Evolutionary conservation across 2,888 invertebrate genomes (phyloP).

Genomic region (Linnaemya tessellans): DNA sequence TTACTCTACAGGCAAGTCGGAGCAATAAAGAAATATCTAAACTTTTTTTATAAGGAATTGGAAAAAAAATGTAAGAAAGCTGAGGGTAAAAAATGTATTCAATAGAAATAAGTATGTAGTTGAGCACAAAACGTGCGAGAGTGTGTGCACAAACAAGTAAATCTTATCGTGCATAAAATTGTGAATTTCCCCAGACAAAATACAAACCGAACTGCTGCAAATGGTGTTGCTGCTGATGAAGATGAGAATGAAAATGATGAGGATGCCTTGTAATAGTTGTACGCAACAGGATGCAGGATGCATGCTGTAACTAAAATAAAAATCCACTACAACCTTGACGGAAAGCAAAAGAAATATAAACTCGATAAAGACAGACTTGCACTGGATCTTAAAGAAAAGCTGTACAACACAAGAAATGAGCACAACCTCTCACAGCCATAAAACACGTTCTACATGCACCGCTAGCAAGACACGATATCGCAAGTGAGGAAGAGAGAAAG

Average conservation of each 20-base stretch:
- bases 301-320: slow-evolving; percentile 45
- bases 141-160: slow-evolving; percentile 77
- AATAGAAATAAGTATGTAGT: slow-evolving; percentile 50
- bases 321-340: slow-evolving; percentile 64
- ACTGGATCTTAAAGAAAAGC: slow-evolving; percentile 53
- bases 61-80: not conserved
- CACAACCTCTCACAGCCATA: slow-evolving; percentile 39
- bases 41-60: not conserved
- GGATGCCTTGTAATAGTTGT: slow-evolving; percentile 42
- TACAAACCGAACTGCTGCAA: slow-evolving; percentile 58
- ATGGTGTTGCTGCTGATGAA: slow-evolving; percentile 56
- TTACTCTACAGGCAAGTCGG: not conserved
- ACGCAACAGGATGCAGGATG: slow-evolving; percentile 67
- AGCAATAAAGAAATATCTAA: slow-evolving; percentile 15
- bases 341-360: slow-evolving; percentile 52
- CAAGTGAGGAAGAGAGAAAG: slow-evolving; percentile 9
- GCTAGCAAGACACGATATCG: slow-evolving; percentile 8
- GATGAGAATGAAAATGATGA: slow-evolving; percentile 43
- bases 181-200: slow-evolving; percentile 81
- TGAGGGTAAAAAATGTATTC: slow-evolving; percentile 24
- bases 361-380: slow-evolving; percentile 38
- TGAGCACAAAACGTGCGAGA: slow-evolving; percentile 29
- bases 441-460: slow-evolving; percentile 33
- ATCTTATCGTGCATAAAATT: slow-evolving; percentile 82
- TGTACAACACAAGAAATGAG: slow-evolving; percentile 15